Evolutionary conservation across 2,797 vertebrate genomes (phyloP).

Genomic region (Antrozous pallidus): DNA sequence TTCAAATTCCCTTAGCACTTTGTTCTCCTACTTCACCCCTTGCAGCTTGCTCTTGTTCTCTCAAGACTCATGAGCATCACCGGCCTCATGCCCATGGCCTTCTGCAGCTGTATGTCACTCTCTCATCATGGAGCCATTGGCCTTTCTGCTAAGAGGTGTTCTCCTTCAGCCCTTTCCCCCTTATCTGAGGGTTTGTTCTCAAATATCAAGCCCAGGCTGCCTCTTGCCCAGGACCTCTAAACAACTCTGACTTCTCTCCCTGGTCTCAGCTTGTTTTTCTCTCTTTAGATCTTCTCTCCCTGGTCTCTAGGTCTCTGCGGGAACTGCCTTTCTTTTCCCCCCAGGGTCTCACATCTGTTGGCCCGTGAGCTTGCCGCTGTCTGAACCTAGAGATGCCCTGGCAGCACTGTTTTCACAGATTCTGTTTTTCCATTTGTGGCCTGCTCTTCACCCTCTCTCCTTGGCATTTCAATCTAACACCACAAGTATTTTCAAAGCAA

Average conservation of each 20-base stretch:
- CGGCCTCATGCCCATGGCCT: too few relatives aligned
- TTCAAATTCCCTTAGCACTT: not conserved
- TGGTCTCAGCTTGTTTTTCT: not conserved
- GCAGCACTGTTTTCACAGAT: not conserved
- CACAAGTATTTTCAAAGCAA: not conserved
- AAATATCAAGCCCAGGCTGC: not conserved
- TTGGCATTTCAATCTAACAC: not conserved
- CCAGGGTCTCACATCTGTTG: not conserved
- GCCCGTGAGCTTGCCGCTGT: not conserved
- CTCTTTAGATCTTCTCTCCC: not conserved
- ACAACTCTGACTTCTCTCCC: not conserved
- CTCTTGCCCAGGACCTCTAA: not conserved
- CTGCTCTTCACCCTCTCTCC: not conserved
- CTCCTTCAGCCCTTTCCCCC: not conserved
- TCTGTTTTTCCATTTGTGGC: not conserved
- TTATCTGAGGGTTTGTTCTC: not conserved
- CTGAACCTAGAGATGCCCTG: not conserved
- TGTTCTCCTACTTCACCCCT: not conserved
- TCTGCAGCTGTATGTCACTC: not conserved
- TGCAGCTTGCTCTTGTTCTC: not conserved
- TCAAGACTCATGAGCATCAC: not conserved
- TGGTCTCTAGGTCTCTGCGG: not conserved
- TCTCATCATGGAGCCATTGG: not conserved
- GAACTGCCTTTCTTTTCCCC: not conserved
- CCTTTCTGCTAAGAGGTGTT: not conserved